Evolutionary conservation across 2,113 vertebrate species (phyloP).

Genomic region (Dolichotis patagonum): DNA sequence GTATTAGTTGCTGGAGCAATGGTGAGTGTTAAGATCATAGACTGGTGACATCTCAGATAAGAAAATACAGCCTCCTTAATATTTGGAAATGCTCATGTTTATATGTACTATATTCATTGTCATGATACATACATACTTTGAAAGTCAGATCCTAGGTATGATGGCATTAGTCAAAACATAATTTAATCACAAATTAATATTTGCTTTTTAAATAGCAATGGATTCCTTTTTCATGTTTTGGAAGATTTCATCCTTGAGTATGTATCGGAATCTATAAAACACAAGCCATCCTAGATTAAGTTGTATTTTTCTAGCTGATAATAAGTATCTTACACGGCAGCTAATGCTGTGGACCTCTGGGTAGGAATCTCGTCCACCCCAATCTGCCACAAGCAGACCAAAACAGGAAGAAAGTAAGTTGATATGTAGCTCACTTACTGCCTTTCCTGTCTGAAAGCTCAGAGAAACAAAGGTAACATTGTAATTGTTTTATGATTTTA

Average conservation of each 20-base stretch:
- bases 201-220: slow-evolving; percentile 44
- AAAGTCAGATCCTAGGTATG: neutral
- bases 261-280: slow-evolving; percentile 52
- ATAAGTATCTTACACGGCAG: slow-evolving; percentile 46
- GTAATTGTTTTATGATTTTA: slow-evolving; percentile 88
- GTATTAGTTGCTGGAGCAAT: neutral
- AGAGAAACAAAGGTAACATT: slow-evolving; percentile 84
- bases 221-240: slow-evolving; percentile 21
- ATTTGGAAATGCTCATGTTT: neutral
- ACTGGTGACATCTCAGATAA: neutral
- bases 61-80: too few species aligned
- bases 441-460: slow-evolving; percentile 80
- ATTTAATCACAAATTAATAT: slow-evolving; percentile 46
- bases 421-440: slow-evolving; percentile 71
- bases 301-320: neutral
- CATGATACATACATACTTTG: neutral
- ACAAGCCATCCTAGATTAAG: slow-evolving; percentile 22
- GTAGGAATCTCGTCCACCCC: neutral
- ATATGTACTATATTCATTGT: neutral
- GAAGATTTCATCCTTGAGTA: slow-evolving; percentile 57
- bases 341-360: slow-evolving; percentile 43
- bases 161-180: neutral
- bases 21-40: accelerated
- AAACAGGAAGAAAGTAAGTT: slow-evolving; percentile 71
- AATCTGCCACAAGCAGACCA: neutral